Evolutionary conservation across 2,113 vertebrate species (phyloP).

Genomic region (Bungarus multicinctus): DNA sequence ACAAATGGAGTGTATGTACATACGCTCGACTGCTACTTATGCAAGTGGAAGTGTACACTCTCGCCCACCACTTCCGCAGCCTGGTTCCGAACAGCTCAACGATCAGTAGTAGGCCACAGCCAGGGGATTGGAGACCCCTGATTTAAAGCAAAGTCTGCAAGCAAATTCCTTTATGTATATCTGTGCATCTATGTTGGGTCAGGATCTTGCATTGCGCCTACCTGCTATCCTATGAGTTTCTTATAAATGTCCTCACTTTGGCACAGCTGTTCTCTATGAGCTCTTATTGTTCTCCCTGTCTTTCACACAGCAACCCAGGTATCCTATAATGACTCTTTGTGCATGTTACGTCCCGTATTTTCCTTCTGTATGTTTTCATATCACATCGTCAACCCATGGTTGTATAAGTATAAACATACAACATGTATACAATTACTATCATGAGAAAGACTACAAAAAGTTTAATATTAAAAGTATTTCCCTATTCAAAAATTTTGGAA

Average conservation of each 20-base stretch:
- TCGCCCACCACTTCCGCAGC: not conserved
- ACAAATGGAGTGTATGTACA: no score
- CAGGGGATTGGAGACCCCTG: not conserved
- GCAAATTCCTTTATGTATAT: not conserved
- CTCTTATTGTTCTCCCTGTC: not conserved
- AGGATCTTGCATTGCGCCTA: not conserved
- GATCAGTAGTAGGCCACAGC: not conserved
- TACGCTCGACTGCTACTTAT: not conserved
- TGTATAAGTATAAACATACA: no score
- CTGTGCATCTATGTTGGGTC: not conserved
- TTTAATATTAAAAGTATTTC: not conserved
- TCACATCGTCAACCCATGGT: not conserved
- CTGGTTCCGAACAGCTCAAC: not conserved
- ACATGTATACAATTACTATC: not conserved
- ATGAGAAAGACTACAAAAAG: not conserved
- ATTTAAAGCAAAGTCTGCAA: not conserved
- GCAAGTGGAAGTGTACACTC: not conserved
- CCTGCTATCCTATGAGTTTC: not conserved
- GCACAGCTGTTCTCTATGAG: not conserved
- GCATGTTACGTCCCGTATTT: not conserved
- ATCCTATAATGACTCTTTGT: not conserved
- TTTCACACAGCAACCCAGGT: not conserved
- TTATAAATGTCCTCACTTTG: not conserved
- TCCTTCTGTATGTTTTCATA: not conserved
- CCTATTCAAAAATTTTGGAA: not conserved